Evolutionary conservation across 2,113 vertebrate genomes (phyloP).

Genomic region (Chinchilla lanigera): DNA sequence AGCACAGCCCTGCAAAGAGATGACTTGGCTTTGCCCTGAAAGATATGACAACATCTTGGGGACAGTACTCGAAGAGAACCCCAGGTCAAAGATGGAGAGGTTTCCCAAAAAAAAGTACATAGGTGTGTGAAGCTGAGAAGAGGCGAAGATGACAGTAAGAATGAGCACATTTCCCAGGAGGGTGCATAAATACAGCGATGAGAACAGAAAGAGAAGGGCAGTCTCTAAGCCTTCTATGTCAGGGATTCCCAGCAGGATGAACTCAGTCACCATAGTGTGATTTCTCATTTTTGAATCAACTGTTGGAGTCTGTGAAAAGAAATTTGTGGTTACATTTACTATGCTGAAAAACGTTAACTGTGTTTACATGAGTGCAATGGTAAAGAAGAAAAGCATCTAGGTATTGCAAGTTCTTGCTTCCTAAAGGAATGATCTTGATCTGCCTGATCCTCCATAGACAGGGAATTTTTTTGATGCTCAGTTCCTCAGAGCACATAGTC

Average conservation of each 20-base stretch:
- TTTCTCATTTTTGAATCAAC: neutral
- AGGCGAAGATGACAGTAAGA: neutral
- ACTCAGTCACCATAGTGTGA: neutral
- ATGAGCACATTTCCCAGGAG: conserved; percentile 4
- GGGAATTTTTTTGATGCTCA: neutral
- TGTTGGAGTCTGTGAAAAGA: neutral
- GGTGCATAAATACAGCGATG: neutral
- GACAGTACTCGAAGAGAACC: neutral
- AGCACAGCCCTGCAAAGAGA: neutral
- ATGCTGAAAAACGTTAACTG: neutral
- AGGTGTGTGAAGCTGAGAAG: neutral
- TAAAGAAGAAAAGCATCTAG: neutral
- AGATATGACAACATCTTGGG: conserved; percentile 38
- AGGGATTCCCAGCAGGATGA: neutral
- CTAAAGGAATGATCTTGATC: too few species aligned
- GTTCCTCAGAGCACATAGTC: neutral
- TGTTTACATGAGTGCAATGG: neutral
- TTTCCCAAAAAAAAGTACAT: conserved; percentile 26
- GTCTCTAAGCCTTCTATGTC: neutral
- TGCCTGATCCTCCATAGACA: neutral
- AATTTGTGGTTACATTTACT: neutral
- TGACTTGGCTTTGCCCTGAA: neutral
- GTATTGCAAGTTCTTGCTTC: neutral
- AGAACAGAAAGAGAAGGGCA: neutral
- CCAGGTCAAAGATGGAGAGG: conserved; percentile 9